Evolutionary conservation across 2,888 invertebrate genomes (phyloP).

Genomic region (Pterobdella sp.): DNA sequence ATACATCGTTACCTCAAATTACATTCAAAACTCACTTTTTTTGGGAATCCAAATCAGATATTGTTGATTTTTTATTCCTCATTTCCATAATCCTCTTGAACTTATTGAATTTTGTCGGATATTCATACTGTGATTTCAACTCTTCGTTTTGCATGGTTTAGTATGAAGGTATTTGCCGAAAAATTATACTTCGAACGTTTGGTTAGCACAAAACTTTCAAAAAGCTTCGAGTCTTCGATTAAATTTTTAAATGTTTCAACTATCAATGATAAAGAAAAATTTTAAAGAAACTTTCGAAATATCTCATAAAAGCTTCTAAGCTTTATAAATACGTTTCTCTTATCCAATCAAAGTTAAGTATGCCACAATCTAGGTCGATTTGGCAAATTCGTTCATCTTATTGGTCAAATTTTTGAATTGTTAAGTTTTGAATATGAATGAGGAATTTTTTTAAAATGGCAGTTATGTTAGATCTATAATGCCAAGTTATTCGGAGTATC

Average conservation of each 20-base stretch:
- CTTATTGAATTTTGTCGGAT: constrained; percentile 27
- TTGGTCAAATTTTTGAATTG: neutral
- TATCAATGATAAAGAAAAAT: neutral
- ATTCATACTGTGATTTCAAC: constrained; percentile 9
- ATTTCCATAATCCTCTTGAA: constrained; percentile 20
- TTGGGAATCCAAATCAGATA: neutral
- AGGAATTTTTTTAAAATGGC: neutral
- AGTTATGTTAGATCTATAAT: neutral
- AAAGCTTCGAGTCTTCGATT: too few relatives aligned
- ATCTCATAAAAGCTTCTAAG: neutral
- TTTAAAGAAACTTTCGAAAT: neutral
- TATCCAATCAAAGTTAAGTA: constrained; percentile 2
- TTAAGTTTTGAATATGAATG: neutral
- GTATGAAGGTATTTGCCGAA: neutral
- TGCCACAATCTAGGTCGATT: neutral
- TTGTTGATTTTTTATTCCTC: neutral
- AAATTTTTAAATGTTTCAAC: neutral
- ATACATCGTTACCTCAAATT: too few relatives aligned
- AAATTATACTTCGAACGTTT: neutral
- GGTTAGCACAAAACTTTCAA: too few relatives aligned
- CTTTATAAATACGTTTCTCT: neutral
- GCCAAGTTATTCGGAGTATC: neutral
- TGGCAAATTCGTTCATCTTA: neutral
- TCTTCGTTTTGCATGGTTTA: constrained; percentile 11
- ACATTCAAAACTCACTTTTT: constrained; percentile 6